Base-by-base conservation (phyloP, 2,888 invertebrate species). In the Tortrix viridana region DNA sequence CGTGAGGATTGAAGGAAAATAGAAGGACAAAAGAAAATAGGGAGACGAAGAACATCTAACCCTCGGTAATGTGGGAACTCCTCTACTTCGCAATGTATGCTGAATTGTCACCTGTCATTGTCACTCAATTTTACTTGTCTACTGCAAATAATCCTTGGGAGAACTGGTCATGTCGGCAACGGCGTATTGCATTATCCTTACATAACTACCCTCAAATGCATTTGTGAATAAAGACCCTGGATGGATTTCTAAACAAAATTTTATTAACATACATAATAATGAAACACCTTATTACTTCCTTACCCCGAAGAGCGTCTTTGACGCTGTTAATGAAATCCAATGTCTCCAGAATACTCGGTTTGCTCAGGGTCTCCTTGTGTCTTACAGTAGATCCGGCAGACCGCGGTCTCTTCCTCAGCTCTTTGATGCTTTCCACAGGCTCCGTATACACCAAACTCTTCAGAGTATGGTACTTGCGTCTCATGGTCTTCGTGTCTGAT, bases 311-410 rank as follows among this genome's bases (percentile, higher is more conserved):
- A 23, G 89, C 88, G 71, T 88, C 81, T 61, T 88, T 91, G 0
- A 91, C 88, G 22, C 90, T 84, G 63, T 89, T 92, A 37, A 92
- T 92, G 68, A 91, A 91, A 55, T 92, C 92, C 74, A 92, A 66
- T 0, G 92, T 91, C 80, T 92, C 92, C 72, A 92, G 65, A 18
- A 92, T 77, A 58, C 81, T 89, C 0, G 92, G 92, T 77, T 90
- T 86, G 68, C 82, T 87, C 67, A 89, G 65, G 1, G 82, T 75
- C 47, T 89, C 88, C 62, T 85, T 88, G 60, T 83, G 82, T 73
- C 86, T 86, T 37, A 92, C 69, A 49, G 92, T 89, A 60, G 89
- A 89, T 32, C 92, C 90, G 18, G 91, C 91, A 65, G 92, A 92
- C 68, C 89, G 71, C 0, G 90, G 90, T 66, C 89, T 77, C 52